Base-by-base conservation (phyloP, 2,797 vertebrate species). In the Antennarius maculatus region DNA sequence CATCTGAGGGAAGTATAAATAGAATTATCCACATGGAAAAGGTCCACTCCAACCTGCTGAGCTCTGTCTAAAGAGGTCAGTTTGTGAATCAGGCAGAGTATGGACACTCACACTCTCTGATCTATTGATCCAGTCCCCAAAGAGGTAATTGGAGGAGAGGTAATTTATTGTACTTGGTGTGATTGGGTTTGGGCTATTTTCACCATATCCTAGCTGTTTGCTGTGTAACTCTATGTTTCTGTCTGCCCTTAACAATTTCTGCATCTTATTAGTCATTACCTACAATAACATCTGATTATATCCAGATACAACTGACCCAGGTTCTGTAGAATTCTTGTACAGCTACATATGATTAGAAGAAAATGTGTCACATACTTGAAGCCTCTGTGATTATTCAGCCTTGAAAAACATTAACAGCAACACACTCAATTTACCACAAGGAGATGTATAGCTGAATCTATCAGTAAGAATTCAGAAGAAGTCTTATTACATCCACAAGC, bases 121-220 rank as follows among this genome's bases (percentile, higher is more conserved):
- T 77, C 54, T 82, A 92, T 89, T 54, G 86, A 91, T 81, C 66
- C 37, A 23, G 34, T 67, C 63, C 56, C 48, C 73, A 41, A 49
- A 52, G 49, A 76, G 52, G 60, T 77, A 34, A 79, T 86, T 82
- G 43, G 47, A 13, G 43, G 46, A 52, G 47, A 76, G 52, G 60
- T 77, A 39, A 79, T 86, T 82, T 83, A 81, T 80, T 77, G 65
- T 45, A 71, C 69, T 57, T 51, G 39, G 75, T 67, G 74, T 51
- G 64, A 77, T 71, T 71, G 54, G 56, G 60, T 71, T 71, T 59
- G 18, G 39, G 18, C 34, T 55, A 17, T 70, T 74, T 70, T 47
- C 50, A 72, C 66, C 28, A 49, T 49, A 23, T 60, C 56, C 37
- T 45, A 42, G 9, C 17, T 17, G n/a, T 12, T 5, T 39, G 37